These are phyloP conservation scores for Callocephalon fimbriatum DNA, from an alignment of 2,113 vertebrate species.

Conservation along the genomic window DNA sequence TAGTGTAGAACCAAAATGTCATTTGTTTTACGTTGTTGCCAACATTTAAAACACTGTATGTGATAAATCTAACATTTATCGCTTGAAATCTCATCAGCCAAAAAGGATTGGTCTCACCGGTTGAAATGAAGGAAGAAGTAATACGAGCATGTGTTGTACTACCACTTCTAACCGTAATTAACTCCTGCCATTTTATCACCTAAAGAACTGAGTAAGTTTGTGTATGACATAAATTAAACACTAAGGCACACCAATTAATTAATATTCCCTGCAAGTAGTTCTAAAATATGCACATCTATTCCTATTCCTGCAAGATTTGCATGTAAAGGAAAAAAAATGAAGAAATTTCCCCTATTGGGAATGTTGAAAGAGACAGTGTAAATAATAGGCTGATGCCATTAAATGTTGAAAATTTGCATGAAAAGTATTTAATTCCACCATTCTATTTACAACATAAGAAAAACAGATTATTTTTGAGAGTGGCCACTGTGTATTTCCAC, in stretches of 20 bases:
- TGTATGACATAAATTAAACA: background rate
- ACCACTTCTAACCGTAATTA: background rate
- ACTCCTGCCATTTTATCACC: background rate
- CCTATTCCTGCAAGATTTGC: background rate
- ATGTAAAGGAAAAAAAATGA: background rate
- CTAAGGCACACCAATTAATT: background rate
- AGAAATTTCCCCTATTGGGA: background rate
- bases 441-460: background rate
- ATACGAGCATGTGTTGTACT: background rate
- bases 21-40: background rate
- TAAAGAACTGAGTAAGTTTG: background rate
- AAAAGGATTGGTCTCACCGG: background rate
- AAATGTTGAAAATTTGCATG: background rate
- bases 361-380: background rate
- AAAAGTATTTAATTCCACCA: background rate
- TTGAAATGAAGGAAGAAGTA: background rate
- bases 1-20: background rate
- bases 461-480: background rate
- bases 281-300: background rate
- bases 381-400: background rate
- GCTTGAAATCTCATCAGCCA: background rate
- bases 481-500: background rate
- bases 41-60: background rate
- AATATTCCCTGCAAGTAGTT: background rate
- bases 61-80: background rate